Base-by-base conservation (phyloP, 1,140 invertebrate species). In the Campoletis sonorensis region DNA sequence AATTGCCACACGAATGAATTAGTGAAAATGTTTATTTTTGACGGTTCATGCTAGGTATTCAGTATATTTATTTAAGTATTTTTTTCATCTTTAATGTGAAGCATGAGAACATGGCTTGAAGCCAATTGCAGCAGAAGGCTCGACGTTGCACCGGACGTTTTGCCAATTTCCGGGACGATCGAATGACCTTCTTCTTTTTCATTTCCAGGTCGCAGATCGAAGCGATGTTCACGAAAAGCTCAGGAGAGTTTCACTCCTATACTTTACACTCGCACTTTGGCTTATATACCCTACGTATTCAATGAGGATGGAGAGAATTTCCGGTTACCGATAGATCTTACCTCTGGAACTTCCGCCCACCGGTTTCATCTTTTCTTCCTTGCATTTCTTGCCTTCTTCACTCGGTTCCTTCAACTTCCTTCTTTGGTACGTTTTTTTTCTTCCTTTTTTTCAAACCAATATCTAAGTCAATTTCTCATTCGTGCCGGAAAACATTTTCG, bases 161-260 rank as follows among this genome's bases (percentile, higher is more conserved):
- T 67, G 76, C 78, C 85, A 87, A 87, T 87, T 83, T 85, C 85
- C 83, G 83, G 86, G 85, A 84, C 85, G 85, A 86, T 86, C 81
- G 85, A 79, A 82, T 76, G 79, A 85, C 81, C 83, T 82, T 64
- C 54, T 85, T 77, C 80, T 86, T 84, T 86, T 86, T 80, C 84
- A 86, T 86, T 86, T 86, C 85, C 84, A 87, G 81, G 78, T 84
- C 85, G 86, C 85, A 86, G 86, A 83, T 78, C 54, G 58, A 26
- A 49, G 54, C 23, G 45, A 45, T 75, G 30, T 2, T 23, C 49
- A 33, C 13, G 37, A 33, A 26, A 45, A 61, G 26, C 76, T 78
- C n/a, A 15, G 67, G 37, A 64, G n/a, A 27, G 78, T 70, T 51
- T 70, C 78, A 30, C n/a, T 51, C 13, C 54, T 61, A 16, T 26